Percentiles rank a stretch among this genome's conserved stretches.
These are phyloP conservation scores for Drosophila insularis DNA, from an alignment of 1,140 invertebrate genomes.

Conservation along the genomic window DNA sequence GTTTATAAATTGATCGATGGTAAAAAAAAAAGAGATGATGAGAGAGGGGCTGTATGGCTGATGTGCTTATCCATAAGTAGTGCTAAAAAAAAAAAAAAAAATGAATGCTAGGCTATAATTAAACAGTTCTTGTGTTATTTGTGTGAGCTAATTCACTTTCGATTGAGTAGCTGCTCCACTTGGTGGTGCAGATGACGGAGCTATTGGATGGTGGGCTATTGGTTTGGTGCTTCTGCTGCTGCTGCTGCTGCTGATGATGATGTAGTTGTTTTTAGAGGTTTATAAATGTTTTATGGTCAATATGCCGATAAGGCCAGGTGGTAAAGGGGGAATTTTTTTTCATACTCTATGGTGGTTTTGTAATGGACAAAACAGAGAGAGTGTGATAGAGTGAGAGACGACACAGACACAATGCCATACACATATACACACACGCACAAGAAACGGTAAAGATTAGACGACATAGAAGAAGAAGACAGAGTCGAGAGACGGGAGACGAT, in stretches of 20 bases:
- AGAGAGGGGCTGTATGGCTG: background rate
- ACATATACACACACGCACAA: background rate
- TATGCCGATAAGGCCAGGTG: constrained; percentile 38
- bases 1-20: constrained; percentile 48
- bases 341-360: constrained; percentile 14
- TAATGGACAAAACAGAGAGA: background rate
- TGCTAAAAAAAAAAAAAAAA: constrained; percentile 72
- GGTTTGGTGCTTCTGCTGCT: background rate
- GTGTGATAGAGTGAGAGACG: background rate
- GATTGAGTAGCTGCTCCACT: too few relatives aligned
- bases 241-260: constrained; percentile 20
- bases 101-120: constrained; percentile 69
- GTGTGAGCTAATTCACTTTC: constrained; percentile 6
- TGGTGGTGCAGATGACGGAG: background rate
- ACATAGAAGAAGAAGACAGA: background rate
- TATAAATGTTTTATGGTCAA: constrained; percentile 52
- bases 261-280: constrained; percentile 50
- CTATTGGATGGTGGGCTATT: background rate
- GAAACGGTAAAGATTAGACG: constrained; percentile 7
- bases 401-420: background rate
- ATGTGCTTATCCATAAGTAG: constrained; percentile 62
- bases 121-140: constrained; percentile 51
- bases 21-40: background rate
- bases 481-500: background rate
- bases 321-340: constrained; percentile 38